Percentiles rank a stretch among this genome's conserved stretches.
These are phyloP conservation scores for Drosophila eugracilis DNA, from an alignment of 1,140 invertebrate genomes.

Conservation along the genomic window DNA sequence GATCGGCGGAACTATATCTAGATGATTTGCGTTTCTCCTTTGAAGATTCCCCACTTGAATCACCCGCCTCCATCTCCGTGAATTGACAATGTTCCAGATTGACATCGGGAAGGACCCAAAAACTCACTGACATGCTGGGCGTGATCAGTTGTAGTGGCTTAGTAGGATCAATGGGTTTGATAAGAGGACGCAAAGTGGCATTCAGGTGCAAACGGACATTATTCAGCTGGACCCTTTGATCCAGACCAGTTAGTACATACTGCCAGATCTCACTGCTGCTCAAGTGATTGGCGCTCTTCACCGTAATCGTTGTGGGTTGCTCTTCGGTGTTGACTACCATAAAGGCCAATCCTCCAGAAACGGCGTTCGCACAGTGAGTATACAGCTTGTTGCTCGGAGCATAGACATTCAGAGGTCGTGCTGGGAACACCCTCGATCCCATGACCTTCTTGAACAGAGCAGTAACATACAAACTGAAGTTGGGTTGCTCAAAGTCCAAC, in stretches of 20 bases:
- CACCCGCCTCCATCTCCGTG: constrained; percentile 66
- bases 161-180: constrained; percentile 54
- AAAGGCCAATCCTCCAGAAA: constrained; percentile 75
- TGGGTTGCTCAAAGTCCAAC: constrained; percentile 65
- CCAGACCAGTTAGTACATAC: constrained; percentile 62
- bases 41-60: constrained; percentile 37
- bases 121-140: constrained; percentile 75
- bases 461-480: constrained; percentile 71
- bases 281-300: constrained; percentile 60
- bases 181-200: constrained; percentile 59
- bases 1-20: constrained; percentile 71
- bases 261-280: constrained; percentile 73
- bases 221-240: constrained; percentile 63
- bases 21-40: constrained; percentile 20
- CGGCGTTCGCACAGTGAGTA: constrained; percentile 75
- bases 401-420: constrained; percentile 64
- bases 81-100: constrained; percentile 80
- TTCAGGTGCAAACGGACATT: constrained; percentile 61
- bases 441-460: constrained; percentile 80
- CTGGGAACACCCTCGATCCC: constrained; percentile 78
- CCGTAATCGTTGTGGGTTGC: constrained; percentile 57
- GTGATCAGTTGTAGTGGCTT: constrained; percentile 65
- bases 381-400: constrained; percentile 72
- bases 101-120: constrained; percentile 76
- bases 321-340: constrained; percentile 82